These are phyloP conservation scores for Nicator chloris DNA, from an alignment of 2,113 vertebrate species.

Conservation along the genomic window DNA sequence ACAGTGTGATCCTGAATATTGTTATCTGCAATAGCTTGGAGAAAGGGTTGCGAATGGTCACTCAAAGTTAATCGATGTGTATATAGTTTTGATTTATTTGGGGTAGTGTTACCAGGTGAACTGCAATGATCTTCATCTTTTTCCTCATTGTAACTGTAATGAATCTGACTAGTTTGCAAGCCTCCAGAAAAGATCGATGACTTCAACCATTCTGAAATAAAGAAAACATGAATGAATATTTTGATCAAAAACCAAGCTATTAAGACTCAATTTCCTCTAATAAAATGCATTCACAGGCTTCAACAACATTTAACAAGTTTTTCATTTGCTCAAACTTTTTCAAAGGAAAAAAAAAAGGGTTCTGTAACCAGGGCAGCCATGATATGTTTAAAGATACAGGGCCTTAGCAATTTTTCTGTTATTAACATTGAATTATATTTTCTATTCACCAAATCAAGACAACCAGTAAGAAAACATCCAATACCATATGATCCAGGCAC, in stretches of 20 bases:
- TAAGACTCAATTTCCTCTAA: neutral
- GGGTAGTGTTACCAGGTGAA: slow-evolving; percentile 86
- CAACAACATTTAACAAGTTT: neutral
- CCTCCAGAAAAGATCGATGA: slow-evolving; percentile 96
- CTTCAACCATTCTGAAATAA: slow-evolving; percentile 89
- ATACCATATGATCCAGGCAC: neutral
- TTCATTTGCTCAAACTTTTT: neutral
- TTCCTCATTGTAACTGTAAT: slow-evolving; percentile 99
- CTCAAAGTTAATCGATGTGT: slow-evolving; percentile 82
- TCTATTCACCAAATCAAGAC: neutral
- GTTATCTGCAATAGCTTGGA: slow-evolving; percentile 96
- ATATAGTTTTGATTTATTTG: slow-evolving; percentile 90
- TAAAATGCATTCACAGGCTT: neutral
- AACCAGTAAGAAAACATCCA: neutral
- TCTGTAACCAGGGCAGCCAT: neutral
- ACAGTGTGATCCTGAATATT: slow-evolving; percentile 95
- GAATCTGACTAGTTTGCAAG: slow-evolving; percentile 97
- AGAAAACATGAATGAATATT: neutral
- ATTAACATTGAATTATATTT: neutral
- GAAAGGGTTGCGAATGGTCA: slow-evolving; percentile 93
- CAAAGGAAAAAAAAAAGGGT: neutral
- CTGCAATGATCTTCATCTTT: slow-evolving; percentile 99
- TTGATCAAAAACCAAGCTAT: neutral
- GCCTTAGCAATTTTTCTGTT: neutral
- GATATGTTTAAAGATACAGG: neutral